A percentile compares a stretch with the other conserved stretches of the same genome.
These are phyloP conservation scores for Macrophya alboannulata DNA, from an alignment of 2,888 invertebrate species.

Conservation along the genomic window DNA sequence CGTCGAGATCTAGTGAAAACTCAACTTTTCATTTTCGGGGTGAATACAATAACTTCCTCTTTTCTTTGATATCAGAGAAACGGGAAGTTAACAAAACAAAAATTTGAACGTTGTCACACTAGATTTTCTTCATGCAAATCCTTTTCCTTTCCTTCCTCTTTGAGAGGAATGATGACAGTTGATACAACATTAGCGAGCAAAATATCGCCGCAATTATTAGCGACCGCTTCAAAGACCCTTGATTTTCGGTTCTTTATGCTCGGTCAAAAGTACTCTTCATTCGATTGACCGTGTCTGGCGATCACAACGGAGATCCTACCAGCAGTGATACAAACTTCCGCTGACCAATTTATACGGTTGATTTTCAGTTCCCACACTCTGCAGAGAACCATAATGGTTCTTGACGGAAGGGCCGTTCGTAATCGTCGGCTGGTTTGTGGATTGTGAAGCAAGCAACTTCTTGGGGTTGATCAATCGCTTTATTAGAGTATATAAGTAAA, in stretches of 20 bases:
- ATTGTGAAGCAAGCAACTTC: background rate
- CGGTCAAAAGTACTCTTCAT: conserved; percentile 16
- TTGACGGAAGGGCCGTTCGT: background rate
- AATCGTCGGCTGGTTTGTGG: background rate
- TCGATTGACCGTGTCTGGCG: background rate
- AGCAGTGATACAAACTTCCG: conserved; percentile 32
- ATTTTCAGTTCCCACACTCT: conserved; percentile 17
- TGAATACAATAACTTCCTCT: no score
- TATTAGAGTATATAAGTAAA: background rate
- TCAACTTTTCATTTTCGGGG: no score
- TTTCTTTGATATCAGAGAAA: no score
- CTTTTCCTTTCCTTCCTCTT: no score
- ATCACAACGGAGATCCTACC: background rate
- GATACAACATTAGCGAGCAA: background rate
- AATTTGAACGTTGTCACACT: background rate
- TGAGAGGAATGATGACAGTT: background rate
- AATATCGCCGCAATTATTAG: background rate
- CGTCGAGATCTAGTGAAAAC: no score
- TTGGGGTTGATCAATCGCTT: background rate
- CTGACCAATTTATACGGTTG: conserved; percentile 24
- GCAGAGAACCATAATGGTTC: background rate
- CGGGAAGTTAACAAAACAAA: no score
- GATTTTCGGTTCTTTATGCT: background rate
- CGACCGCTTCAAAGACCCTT: background rate
- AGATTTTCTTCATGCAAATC: background rate